Conservation (phyloP, 2,888 invertebrate species). For the Drosophila lutescens region DNA sequence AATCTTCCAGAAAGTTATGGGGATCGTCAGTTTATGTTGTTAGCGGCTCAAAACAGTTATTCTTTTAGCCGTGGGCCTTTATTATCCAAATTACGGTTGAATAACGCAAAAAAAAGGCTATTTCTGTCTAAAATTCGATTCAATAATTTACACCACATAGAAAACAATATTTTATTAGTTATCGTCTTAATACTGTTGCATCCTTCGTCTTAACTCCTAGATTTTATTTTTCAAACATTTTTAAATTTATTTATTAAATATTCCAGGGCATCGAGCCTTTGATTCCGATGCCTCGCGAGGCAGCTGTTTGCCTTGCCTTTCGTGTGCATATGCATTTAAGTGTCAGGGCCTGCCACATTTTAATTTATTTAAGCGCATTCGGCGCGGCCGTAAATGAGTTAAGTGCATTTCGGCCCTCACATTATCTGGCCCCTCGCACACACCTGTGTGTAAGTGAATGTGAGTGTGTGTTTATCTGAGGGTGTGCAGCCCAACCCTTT, state of each 20-base stretch:
- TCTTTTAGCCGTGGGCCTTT: no score
- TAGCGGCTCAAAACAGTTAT: no score
- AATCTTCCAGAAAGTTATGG: no score
- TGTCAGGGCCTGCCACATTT: slow-evolving; percentile 71
- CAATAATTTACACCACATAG: no score
- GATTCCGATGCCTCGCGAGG: background rate
- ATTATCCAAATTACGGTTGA: no score
- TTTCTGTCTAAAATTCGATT: no score
- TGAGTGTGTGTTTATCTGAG: slow-evolving; percentile 38
- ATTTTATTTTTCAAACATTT: no score
- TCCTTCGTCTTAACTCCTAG: no score
- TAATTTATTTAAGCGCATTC: slow-evolving; percentile 76
- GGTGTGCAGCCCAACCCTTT: slow-evolving; percentile 28
- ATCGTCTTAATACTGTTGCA: no score
- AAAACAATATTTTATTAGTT: no score
- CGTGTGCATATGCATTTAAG: slow-evolving; percentile 51
- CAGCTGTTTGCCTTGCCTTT: background rate
- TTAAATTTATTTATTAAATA: background rate
- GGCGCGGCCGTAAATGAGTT: slow-evolving; percentile 62
- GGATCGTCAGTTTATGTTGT: no score
- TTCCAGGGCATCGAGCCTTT: background rate
- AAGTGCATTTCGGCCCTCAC: slow-evolving; percentile 61
- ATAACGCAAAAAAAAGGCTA: no score
- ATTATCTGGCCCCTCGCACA: slow-evolving; percentile 21
- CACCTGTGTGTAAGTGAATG: background rate